Percentiles rank a stretch among this genome's conserved stretches.
Evolutionary conservation across 2,888 invertebrate species (phyloP).

Genomic region (Ceraclea dissimilis): DNA sequence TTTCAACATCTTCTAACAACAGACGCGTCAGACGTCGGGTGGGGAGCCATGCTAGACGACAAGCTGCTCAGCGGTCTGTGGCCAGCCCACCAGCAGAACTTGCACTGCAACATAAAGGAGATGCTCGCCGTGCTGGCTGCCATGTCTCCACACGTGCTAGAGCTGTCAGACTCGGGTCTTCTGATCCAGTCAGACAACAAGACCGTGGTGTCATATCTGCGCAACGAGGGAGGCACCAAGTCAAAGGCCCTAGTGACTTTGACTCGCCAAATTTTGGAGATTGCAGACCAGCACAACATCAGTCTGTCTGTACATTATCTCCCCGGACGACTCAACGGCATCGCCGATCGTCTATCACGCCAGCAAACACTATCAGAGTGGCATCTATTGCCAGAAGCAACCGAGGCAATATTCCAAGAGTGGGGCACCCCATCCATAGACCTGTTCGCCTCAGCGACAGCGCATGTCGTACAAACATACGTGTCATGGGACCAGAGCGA

Average conservation of each 20-base stretch:
- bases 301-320: constrained; percentile 26
- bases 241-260: constrained; percentile 14
- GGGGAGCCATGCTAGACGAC: constrained; percentile 1
- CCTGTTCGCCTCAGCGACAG: constrained; percentile 2
- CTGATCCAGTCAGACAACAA: constrained; percentile 27
- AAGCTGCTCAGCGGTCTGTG: constrained; percentile 24
- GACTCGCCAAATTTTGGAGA: constrained; percentile 12
- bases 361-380: constrained; percentile 13
- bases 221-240: constrained; percentile 29
- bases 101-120: constrained; percentile 27
- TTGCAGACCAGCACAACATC: constrained; percentile 21
- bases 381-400: constrained; percentile 11
- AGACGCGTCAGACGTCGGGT: no score
- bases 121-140: constrained; percentile 22
- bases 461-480: constrained; percentile 1
- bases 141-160: constrained; percentile 1
- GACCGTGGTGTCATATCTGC: constrained; percentile 25
- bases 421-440: constrained; percentile 17
- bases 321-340: constrained; percentile 29
- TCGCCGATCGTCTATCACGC: constrained; percentile 28
- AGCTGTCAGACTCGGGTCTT: constrained; percentile 3
- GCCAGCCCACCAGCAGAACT: constrained; percentile 16
- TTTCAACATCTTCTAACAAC: background rate
- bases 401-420: constrained; percentile 19
- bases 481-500: background rate